Conservation (phyloP, 2,797 vertebrate species). For the Austrolebias charrua region DNA sequence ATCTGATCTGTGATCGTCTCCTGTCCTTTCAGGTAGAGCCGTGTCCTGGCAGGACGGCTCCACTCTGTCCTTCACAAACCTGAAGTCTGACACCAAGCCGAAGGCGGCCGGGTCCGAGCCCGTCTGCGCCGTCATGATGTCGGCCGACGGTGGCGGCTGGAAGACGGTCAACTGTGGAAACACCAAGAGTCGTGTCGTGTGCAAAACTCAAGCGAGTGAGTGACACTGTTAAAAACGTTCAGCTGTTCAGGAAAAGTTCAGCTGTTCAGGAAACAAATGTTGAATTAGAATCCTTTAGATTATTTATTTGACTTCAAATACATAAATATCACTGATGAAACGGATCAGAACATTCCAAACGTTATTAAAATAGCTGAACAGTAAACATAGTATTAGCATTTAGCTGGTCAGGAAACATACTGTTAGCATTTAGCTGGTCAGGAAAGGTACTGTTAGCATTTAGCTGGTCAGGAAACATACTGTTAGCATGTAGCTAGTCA, state of each 20-base stretch:
- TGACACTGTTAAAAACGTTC: conserved; percentile 19
- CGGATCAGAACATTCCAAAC: no score
- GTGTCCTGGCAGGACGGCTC: conserved; percentile 87
- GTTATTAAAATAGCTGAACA: no score
- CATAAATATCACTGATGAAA: no score
- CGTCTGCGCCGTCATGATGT: conserved; percentile 83
- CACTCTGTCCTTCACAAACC: conserved; percentile 81
- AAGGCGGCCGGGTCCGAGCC: conserved; percentile 2
- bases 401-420: no score
- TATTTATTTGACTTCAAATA: no score
- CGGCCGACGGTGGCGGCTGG: conserved; percentile 82
- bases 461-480: no score
- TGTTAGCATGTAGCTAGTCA: no score
- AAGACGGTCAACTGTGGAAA: conserved; percentile 77
- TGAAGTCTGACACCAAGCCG: conserved; percentile 60
- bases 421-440: no score
- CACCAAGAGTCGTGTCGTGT: conserved; percentile 85
- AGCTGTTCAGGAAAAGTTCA: background rate
- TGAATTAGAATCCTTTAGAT: no score
- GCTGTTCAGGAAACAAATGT: background rate
- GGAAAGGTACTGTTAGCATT: no score
- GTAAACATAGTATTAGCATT: no score
- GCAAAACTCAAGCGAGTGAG: conserved; percentile 86
- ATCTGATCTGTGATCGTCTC: no score
- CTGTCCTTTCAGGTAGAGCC: conserved; percentile 47